phyloP scores from a whole-genome alignment of 2,888 invertebrate genomes.

The Pilophorus perplexus region DNA sequence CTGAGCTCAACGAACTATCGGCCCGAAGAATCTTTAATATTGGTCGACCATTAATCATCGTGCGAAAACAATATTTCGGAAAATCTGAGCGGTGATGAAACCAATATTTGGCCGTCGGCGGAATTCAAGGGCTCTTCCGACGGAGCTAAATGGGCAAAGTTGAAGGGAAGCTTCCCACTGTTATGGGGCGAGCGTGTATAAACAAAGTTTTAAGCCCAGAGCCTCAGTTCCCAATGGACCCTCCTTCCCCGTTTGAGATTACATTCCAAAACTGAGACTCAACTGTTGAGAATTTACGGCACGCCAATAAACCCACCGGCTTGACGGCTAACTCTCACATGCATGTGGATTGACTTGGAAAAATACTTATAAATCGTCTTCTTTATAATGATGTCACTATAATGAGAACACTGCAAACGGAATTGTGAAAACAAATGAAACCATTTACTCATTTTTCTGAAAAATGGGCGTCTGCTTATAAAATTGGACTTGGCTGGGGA shows the following conservation, averaged over 20 bases:
- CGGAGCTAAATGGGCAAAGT: constrained; percentile 38
- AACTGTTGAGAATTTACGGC: constrained; percentile 39
- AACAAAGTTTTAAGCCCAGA: constrained; percentile 37
- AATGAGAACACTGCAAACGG: no score
- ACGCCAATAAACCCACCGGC: constrained; percentile 35
- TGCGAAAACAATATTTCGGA: constrained; percentile 32
- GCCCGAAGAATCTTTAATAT: no score
- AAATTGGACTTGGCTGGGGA: no score
- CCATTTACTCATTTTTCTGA: no score
- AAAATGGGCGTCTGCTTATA: no score
- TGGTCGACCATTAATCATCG: no score
- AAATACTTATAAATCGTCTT: no score
- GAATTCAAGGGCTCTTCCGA: constrained; percentile 33
- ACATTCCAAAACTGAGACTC: constrained; percentile 38
- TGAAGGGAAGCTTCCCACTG: constrained; percentile 35
- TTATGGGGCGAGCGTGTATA: constrained; percentile 38
- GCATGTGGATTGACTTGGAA: no score
- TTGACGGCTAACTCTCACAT: neutral
- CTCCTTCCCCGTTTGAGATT: constrained; percentile 35
- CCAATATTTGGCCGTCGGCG: constrained; percentile 37
- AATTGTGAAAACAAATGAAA: no score
- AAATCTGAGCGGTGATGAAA: constrained; percentile 32
- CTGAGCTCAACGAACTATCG: no score
- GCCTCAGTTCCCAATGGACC: constrained; percentile 37
- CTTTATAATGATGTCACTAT: no score